Percentiles rank a stretch among this genome's conserved stretches.
phyloP scores from a whole-genome alignment of 2,797 vertebrate species.

The Triplophysa yarkandensis region DNA sequence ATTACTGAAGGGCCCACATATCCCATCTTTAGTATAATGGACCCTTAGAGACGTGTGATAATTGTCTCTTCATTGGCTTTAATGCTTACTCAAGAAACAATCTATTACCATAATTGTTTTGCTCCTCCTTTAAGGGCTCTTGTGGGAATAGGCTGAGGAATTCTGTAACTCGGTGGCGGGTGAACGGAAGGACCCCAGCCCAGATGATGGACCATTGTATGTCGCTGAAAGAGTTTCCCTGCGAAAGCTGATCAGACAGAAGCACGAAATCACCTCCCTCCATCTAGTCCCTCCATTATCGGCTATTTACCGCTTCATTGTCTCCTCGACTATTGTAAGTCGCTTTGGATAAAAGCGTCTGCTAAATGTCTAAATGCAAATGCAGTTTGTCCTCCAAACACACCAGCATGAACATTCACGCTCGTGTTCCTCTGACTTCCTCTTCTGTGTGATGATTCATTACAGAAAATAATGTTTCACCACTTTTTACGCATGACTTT shows the following conservation, averaged over 20 bases:
- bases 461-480: too few species aligned
- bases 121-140: conserved; percentile 81
- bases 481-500: too few species aligned
- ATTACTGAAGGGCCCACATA: not conserved
- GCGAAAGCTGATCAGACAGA: conserved; percentile 67
- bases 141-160: conserved; percentile 76
- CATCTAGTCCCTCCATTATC: too few species aligned
- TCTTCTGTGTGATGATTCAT: too few species aligned
- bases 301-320: too few species aligned
- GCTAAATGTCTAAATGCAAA: too few species aligned
- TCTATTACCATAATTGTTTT: conserved; percentile 83
- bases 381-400: conserved; percentile 59
- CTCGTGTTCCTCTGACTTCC: too few species aligned
- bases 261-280: conserved; percentile 55
- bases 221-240: conserved; percentile 69
- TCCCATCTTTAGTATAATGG: too few species aligned
- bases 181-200: conserved; percentile 75
- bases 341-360: too few species aligned
- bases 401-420: too few species aligned
- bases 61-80: conserved; percentile 29
- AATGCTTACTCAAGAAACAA: conserved; percentile 47
- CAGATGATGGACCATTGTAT: conserved; percentile 75
- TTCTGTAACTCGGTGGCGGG: conserved; percentile 73
- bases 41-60: not conserved
- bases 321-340: too few species aligned